Conservation (phyloP, 2,888 invertebrate species). For the Heteromyza rotundicornis region DNA sequence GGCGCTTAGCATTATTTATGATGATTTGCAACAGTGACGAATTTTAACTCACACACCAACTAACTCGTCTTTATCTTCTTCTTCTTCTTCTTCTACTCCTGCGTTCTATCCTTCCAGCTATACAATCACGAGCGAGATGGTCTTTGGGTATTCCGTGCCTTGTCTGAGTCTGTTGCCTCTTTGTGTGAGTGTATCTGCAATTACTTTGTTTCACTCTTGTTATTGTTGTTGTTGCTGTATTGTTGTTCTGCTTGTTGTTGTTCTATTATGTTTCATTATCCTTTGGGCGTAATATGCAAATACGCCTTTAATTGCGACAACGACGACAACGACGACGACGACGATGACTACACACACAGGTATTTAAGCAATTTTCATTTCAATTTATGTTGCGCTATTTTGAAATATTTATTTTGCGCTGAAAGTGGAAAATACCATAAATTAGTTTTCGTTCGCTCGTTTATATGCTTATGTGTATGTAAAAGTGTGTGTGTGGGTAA, state of each 20-base stretch:
- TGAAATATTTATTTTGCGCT: slow-evolving; percentile 4
- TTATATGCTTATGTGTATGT: neutral
- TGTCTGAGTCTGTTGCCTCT: neutral
- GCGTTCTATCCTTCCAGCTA: too few species aligned
- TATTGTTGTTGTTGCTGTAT: neutral
- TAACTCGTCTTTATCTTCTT: too few species aligned
- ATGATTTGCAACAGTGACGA: slow-evolving; percentile 3
- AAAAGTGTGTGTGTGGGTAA: neutral
- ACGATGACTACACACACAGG: too few species aligned
- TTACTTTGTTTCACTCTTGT: neutral
- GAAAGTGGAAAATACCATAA: neutral
- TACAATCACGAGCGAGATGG: too few species aligned
- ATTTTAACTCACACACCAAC: too few species aligned
- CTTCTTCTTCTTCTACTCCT: too few species aligned
- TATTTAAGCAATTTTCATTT: slow-evolving; percentile 30
- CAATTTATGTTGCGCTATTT: neutral
- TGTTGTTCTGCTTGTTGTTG: neutral
- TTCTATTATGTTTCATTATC: slow-evolving; percentile 7
- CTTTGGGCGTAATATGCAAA: slow-evolving; percentile 31
- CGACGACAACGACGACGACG: too few species aligned
- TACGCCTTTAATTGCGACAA: slow-evolving; percentile 27
- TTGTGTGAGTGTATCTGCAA: neutral
- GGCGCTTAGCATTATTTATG: slow-evolving; percentile 16
- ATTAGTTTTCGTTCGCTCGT: neutral
- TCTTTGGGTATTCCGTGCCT: too few species aligned